phyloP scores from a whole-genome alignment of 1,140 invertebrate genomes.

The Delia radicum region DNA sequence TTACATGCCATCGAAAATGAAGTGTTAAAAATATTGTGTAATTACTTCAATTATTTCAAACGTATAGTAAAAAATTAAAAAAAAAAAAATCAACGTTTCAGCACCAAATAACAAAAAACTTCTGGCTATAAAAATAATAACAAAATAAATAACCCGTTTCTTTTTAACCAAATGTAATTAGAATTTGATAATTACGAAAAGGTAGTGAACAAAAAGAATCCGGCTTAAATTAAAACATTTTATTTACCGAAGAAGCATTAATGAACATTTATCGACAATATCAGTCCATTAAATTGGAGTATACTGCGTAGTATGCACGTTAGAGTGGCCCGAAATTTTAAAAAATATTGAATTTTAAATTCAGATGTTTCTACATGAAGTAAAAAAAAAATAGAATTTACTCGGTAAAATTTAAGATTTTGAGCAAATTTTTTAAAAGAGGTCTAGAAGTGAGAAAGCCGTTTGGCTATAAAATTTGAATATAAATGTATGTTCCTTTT shows the following conservation, averaged over 20 bases:
- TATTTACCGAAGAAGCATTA: background rate
- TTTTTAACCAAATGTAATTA: constrained; percentile 14
- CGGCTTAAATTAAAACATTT: background rate
- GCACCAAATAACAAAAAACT: background rate
- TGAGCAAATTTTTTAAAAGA: too few relatives aligned
- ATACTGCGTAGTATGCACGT: too few relatives aligned
- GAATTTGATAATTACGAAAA: constrained; percentile 16
- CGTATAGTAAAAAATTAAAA: background rate
- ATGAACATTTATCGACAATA: background rate
- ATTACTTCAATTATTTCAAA: constrained; percentile 1
- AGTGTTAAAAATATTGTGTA: constrained; percentile 23
- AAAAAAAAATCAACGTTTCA: background rate
- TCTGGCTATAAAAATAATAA: background rate
- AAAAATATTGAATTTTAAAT: too few relatives aligned
- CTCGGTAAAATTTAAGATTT: too few relatives aligned
- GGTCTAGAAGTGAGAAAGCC: too few relatives aligned
- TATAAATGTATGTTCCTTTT: too few relatives aligned
- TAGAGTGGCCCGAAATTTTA: too few relatives aligned
- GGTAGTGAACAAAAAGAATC: background rate
- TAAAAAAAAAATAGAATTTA: too few relatives aligned
- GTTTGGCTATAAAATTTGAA: too few relatives aligned
- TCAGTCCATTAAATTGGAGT: background rate
- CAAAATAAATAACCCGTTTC: constrained; percentile 6
- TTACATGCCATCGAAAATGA: constrained; percentile 17
- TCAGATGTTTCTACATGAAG: too few relatives aligned